Evolutionary conservation across 2,888 invertebrate genomes (phyloP).

Genomic region (Monopis laevigella): DNA sequence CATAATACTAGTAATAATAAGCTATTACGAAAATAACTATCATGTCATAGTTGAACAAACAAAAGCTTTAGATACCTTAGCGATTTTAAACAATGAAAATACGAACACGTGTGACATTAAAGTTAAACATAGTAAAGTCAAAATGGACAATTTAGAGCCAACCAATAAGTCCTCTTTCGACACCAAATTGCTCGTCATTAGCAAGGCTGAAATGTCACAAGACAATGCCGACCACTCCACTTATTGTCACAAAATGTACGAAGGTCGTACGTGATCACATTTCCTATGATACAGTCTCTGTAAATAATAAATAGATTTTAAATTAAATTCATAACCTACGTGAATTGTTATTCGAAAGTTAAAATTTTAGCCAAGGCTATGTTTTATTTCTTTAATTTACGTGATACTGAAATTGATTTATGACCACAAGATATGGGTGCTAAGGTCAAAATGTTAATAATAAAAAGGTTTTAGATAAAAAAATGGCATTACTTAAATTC

Average conservation of each 20-base stretch:
- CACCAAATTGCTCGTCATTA: conserved; percentile 63
- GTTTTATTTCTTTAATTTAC: conserved; percentile 5
- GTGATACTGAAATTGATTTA: too few species aligned
- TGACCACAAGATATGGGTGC: too few species aligned
- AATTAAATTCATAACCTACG: conserved; percentile 2
- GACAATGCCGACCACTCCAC: conserved; percentile 39
- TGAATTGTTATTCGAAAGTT: conserved; percentile 8
- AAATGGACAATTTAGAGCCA: conserved; percentile 1
- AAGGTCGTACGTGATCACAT: conserved; percentile 38
- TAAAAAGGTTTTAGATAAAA: too few species aligned
- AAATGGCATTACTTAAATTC: too few species aligned
- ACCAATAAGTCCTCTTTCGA: conserved; percentile 37
- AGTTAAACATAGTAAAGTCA: background rate
- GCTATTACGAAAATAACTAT: too few species aligned
- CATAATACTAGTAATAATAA: too few species aligned
- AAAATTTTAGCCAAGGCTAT: conserved; percentile 7
- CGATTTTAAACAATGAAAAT: conserved; percentile 7
- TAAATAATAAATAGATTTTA: conserved; percentile 3
- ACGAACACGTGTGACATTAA: conserved; percentile 8
- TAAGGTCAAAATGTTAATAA: too few species aligned
- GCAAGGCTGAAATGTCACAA: conserved; percentile 63
- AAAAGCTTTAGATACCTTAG: too few species aligned
- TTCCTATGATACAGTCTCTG: conserved; percentile 26
- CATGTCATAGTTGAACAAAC: too few species aligned
- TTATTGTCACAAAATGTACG: conserved; percentile 27